These are phyloP conservation scores for Leptinotarsa defecta DNA, from an alignment of 1,140 invertebrate genomes.

Conservation along the genomic window DNA sequence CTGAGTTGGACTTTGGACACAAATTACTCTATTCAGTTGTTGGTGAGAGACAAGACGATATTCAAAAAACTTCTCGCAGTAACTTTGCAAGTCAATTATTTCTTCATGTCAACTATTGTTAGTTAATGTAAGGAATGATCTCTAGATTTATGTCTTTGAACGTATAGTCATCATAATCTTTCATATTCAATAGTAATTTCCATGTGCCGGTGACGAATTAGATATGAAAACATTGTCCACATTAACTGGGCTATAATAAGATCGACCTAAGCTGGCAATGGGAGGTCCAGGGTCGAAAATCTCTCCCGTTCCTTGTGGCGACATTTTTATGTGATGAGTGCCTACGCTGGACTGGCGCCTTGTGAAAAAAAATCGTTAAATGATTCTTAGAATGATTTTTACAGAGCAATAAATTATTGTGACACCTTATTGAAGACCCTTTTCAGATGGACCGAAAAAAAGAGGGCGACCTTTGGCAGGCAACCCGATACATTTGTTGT, in stretches of 20 bases:
- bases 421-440: background rate
- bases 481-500: background rate
- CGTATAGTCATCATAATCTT: no score
- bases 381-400: slow-evolving; percentile 1
- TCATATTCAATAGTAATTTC: no score
- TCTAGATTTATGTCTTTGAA: no score
- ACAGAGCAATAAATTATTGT: slow-evolving; percentile 6
- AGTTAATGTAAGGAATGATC: no score
- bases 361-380: slow-evolving; percentile 7
- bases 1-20: no score
- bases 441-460: background rate
- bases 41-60: no score
- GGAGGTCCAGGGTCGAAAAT: slow-evolving; percentile 9
- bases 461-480: background rate
- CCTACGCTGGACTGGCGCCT: background rate
- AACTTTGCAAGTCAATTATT: no score
- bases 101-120: no score
- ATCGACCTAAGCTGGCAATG: background rate
- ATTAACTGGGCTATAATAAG: background rate
- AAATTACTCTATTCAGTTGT: no score
- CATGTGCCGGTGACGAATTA: no score
- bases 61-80: no score
- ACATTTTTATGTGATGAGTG: background rate
- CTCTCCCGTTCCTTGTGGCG: background rate
- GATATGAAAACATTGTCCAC: no score